These are phyloP conservation scores for Chiloscyllium punctatum DNA, from an alignment of 2,797 vertebrate genomes.

Conservation along the genomic window DNA sequence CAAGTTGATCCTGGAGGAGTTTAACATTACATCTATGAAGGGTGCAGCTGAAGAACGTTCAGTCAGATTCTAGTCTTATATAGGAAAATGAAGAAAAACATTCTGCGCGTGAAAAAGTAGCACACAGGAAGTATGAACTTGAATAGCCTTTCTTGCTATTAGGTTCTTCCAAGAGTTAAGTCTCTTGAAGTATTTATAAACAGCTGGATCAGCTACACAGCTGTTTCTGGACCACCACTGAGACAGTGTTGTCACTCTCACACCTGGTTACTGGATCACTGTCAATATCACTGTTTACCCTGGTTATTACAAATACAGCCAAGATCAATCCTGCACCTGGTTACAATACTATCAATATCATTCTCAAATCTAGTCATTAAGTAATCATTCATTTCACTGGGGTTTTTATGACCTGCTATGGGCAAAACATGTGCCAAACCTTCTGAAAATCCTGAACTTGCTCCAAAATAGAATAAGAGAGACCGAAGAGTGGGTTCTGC, in stretches of 20 bases:
- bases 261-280: background rate
- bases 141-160: too few species aligned
- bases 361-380: background rate
- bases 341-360: background rate
- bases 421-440: background rate
- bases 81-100: background rate
- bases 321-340: too few species aligned
- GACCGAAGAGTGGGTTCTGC: background rate
- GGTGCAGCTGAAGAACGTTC: background rate
- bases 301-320: background rate
- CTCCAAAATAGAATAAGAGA: too few species aligned
- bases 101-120: background rate
- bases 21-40: background rate
- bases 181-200: too few species aligned
- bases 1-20: background rate
- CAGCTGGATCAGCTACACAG: background rate
- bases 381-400: background rate
- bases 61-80: background rate
- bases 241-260: background rate
- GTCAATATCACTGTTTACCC: background rate
- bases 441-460: background rate
- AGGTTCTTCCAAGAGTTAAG: background rate
- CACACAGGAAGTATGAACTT: too few species aligned
- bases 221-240: background rate
- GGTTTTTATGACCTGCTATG: background rate